phyloP scores from a whole-genome alignment of 2,797 vertebrate species.

The Hydrolagus colliei region DNA sequence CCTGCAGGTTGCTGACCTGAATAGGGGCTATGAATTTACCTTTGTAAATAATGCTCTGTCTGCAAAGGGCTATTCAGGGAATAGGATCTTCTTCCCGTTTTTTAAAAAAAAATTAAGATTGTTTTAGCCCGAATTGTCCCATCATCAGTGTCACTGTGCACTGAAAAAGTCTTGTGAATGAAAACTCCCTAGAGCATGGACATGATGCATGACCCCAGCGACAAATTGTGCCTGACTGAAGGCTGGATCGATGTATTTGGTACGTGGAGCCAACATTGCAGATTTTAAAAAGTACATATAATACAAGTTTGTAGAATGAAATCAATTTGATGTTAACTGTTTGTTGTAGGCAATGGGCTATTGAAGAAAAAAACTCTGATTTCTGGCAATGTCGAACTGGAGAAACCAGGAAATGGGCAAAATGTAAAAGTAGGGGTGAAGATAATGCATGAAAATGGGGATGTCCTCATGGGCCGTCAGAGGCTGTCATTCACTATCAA shows the following conservation, averaged over 20 bases:
- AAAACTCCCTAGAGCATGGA: neutral
- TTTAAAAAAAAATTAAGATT: too few species aligned
- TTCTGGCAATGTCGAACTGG: constrained; percentile 1
- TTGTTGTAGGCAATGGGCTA: constrained; percentile 19
- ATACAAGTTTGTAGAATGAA: neutral
- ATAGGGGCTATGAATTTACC: too few species aligned
- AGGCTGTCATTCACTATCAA: constrained; percentile 16
- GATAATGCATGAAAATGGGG: constrained; percentile 26
- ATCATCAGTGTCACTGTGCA: neutral
- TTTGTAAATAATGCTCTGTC: constrained; percentile 8
- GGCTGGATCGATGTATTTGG: constrained; percentile 21
- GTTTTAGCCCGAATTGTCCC: too few species aligned
- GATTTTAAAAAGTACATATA: too few species aligned
- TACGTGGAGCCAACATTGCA: neutral
- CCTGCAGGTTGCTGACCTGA: neutral
- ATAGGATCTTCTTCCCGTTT: too few species aligned
- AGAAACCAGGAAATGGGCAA: constrained; percentile 14
- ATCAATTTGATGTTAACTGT: neutral
- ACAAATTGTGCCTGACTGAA: neutral
- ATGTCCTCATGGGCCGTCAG: constrained; percentile 9
- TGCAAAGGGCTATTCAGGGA: neutral
- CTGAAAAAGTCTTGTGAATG: neutral
- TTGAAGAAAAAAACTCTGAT: constrained; percentile 18
- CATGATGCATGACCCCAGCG: neutral
- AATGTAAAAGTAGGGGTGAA: constrained; percentile 19